These are phyloP conservation scores for Coecobrya sp. DNA, from an alignment of 2,888 invertebrate species.

Conservation along the genomic window DNA sequence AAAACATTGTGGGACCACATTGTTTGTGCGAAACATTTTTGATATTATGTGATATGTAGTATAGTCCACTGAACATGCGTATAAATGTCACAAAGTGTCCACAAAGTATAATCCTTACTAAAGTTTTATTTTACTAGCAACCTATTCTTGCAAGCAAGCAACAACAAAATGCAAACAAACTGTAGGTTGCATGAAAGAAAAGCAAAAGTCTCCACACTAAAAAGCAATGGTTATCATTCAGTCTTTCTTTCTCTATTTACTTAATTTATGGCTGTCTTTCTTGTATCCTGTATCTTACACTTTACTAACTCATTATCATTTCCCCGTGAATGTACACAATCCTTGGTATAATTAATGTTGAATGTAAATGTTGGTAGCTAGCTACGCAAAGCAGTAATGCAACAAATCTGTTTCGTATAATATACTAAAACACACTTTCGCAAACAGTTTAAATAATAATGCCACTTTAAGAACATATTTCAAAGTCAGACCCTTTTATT, in stretches of 20 bases:
- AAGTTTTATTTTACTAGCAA: not conserved
- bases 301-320: constrained; percentile 77
- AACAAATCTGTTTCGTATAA: not conserved
- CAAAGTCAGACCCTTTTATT: constrained; percentile 73
- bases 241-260: not conserved
- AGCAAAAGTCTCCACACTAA: constrained; percentile 58
- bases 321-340: constrained; percentile 44
- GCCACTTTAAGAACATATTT: constrained; percentile 63
- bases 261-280: constrained; percentile 75
- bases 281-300: constrained; percentile 73
- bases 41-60: too few species aligned
- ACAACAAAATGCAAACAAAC: not conserved
- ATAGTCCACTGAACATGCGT: too few species aligned
- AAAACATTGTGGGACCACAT: too few species aligned
- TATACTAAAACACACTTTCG: constrained; percentile 40
- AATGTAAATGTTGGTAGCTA: not conserved
- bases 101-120: not conserved
- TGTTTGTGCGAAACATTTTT: too few species aligned
- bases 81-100: not conserved
- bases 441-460: constrained; percentile 50
- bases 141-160: not conserved
- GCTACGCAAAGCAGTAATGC: not conserved
- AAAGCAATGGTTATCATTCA: not conserved
- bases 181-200: not conserved
- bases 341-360: constrained; percentile 21